Conservation (phyloP, 2,113 vertebrate genomes). For the Cololabis saira region DNA sequence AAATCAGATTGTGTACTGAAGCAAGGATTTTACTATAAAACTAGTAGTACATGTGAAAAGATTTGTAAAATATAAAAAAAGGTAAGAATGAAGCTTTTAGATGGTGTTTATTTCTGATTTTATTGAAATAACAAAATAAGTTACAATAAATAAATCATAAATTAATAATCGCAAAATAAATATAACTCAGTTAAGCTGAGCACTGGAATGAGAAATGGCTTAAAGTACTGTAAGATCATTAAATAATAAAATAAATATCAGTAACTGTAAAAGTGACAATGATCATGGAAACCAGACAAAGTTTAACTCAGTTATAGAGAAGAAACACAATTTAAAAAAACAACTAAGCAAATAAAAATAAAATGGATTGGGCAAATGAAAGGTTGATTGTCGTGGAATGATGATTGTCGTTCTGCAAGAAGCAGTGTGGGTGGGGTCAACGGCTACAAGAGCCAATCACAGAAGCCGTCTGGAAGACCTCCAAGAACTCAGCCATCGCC, state of each 20-base stretch:
- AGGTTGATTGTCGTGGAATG: too few species aligned
- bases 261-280: slow-evolving; percentile 10
- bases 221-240: background rate
- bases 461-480: slow-evolving; percentile 34
- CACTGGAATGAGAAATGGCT: slow-evolving; percentile 7
- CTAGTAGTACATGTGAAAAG: background rate
- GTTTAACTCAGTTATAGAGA: slow-evolving; percentile 17
- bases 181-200: slow-evolving; percentile 20
- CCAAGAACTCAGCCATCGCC: slow-evolving; percentile 55
- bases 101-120: slow-evolving; percentile 26
- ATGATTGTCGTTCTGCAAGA: background rate
- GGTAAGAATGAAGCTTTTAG: fast-evolving
- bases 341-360: background rate
- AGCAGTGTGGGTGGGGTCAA: background rate
- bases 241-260: slow-evolving; percentile 49
- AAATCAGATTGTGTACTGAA: too few species aligned
- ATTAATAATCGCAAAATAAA: slow-evolving; percentile 50
- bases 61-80: background rate
- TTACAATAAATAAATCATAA: slow-evolving; percentile 55
- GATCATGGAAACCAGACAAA: background rate
- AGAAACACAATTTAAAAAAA: background rate
- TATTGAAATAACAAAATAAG: slow-evolving; percentile 60
- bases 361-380: background rate
- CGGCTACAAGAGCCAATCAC: background rate
- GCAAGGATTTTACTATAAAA: too few species aligned